These are phyloP conservation scores for Coregonus clupeaformis DNA, from an alignment of 2,113 vertebrate genomes.

Conservation along the genomic window DNA sequence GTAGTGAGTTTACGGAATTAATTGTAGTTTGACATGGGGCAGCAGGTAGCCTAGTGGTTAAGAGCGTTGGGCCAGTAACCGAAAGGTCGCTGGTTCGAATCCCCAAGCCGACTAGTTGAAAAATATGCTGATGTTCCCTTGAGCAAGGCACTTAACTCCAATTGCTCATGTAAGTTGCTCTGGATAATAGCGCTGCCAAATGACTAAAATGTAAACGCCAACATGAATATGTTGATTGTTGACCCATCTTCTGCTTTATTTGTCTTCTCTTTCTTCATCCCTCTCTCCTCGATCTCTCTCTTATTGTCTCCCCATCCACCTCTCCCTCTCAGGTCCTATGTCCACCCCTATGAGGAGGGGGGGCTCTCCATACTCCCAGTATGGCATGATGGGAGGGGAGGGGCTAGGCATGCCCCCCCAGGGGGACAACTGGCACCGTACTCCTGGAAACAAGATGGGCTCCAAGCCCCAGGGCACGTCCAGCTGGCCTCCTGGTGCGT, in stretches of 20 bases:
- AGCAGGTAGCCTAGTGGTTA: not conserved
- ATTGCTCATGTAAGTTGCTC: too few species aligned
- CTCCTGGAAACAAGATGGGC: slow-evolving; percentile 92
- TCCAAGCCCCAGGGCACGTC: slow-evolving; percentile 85
- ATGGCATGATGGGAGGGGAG: slow-evolving; percentile 89
- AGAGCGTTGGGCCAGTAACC: too few species aligned
- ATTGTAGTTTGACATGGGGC: not conserved
- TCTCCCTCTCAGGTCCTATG: slow-evolving; percentile 22
- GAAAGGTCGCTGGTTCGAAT: too few species aligned
- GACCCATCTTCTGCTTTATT: not conserved
- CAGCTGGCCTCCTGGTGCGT: slow-evolving; percentile 96
- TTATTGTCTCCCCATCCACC: not conserved
- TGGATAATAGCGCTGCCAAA: not conserved
- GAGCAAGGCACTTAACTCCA: too few species aligned
- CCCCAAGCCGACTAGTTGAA: too few species aligned
- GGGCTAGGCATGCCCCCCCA: slow-evolving; percentile 79
- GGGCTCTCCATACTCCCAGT: slow-evolving; percentile 92
- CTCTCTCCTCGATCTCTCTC: not conserved
- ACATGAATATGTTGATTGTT: not conserved
- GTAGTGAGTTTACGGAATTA: not conserved
- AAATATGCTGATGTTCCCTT: too few species aligned
- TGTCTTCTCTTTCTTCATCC: slow-evolving; percentile 7
- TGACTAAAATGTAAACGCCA: not conserved
- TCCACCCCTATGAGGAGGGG: slow-evolving; percentile 87
- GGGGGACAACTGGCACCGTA: slow-evolving; percentile 96